Percentiles rank a stretch among this genome's conserved stretches.
Evolutionary conservation across 2,797 vertebrate genomes (phyloP).

Genomic region (Pelodytes ibericus): DNA sequence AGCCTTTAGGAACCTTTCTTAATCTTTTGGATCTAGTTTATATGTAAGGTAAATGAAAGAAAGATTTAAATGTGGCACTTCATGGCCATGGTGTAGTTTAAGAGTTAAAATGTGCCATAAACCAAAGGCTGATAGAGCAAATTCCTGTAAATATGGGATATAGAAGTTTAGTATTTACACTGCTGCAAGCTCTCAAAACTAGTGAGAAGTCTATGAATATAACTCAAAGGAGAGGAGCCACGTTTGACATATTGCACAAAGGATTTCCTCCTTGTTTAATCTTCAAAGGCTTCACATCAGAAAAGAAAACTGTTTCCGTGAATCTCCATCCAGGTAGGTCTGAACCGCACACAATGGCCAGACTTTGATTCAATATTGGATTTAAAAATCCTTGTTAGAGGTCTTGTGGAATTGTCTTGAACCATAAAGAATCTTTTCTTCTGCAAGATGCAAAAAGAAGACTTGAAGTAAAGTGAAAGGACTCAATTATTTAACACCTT

Average conservation of each 20-base stretch:
- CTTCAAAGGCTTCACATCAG: constrained; percentile 77
- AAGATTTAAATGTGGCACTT: no score
- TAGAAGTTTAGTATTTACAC: constrained; percentile 40
- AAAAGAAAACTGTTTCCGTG: constrained; percentile 73
- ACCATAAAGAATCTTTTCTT: constrained; percentile 39
- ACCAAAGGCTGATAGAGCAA: constrained; percentile 47
- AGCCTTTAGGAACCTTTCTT: not conserved
- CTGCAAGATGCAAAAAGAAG: constrained; percentile 6
- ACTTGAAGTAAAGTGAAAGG: constrained; percentile 16
- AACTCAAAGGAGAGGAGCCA: constrained; percentile 67
- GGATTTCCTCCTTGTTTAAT: constrained; percentile 73
- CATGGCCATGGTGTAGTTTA: not conserved
- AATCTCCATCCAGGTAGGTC: constrained; percentile 75
- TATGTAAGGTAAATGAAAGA: not conserved
- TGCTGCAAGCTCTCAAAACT: constrained; percentile 55
- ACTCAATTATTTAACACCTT: not conserved
- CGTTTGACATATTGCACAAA: constrained; percentile 77
- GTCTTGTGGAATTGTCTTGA: constrained; percentile 40
- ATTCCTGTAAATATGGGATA: constrained; percentile 56
- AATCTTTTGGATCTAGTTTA: not conserved
- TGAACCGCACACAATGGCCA: constrained; percentile 64
- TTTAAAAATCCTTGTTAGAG: constrained; percentile 35
- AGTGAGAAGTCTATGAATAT: constrained; percentile 58
- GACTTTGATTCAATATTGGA: constrained; percentile 49
- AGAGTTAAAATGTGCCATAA: not conserved